phyloP scores from a whole-genome alignment of 2,113 vertebrate species.

The Acrocephalus kingi region DNA sequence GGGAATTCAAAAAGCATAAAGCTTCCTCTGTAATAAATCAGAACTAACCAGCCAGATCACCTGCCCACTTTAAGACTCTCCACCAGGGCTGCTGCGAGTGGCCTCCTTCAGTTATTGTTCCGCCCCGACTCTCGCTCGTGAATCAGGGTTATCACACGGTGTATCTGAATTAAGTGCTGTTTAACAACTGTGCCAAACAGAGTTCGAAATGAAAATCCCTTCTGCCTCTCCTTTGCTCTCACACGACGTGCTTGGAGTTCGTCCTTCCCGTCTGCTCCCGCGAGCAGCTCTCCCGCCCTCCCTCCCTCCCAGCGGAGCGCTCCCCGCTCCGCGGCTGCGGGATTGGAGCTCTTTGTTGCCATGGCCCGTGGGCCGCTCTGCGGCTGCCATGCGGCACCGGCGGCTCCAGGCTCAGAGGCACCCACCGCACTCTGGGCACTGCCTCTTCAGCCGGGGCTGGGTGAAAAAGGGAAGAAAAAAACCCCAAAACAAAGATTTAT shows the following conservation, averaged over 20 bases:
- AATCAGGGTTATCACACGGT: background rate
- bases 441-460: background rate
- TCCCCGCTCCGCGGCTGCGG: background rate
- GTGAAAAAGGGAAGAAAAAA: background rate
- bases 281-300: background rate
- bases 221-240: background rate
- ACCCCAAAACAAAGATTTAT: background rate
- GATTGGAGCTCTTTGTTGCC: slow-evolving; percentile 41
- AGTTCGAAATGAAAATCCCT: background rate
- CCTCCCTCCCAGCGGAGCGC: background rate
- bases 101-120: background rate
- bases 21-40: slow-evolving; percentile 50
- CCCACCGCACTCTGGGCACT: background rate
- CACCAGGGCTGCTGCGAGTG: background rate
- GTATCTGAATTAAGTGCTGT: background rate
- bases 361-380: background rate
- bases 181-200: background rate
- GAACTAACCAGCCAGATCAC: slow-evolving; percentile 9
- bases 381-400: background rate
- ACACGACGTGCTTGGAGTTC: background rate
- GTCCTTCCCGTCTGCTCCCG: background rate
- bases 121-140: background rate
- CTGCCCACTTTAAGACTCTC: background rate
- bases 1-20: background rate
- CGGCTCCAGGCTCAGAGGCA: background rate